Base-by-base conservation (phyloP, 2,113 vertebrate species). In the Apodemus speciosus region DNA sequence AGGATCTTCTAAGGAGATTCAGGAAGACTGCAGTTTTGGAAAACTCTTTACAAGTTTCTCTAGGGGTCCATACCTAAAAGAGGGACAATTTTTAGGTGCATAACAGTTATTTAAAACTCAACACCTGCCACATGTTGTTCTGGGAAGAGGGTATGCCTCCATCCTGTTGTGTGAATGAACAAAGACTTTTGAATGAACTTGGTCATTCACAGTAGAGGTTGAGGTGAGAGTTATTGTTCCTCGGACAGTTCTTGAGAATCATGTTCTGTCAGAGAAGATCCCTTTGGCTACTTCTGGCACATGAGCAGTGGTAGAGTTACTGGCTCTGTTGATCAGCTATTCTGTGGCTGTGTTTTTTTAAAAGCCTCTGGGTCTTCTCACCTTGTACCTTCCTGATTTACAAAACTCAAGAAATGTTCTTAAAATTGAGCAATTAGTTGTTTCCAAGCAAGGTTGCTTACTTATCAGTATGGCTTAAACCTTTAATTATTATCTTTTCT, bases 401-500 rank as follows among this genome's bases (percentile, higher is more conserved):
- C 88, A 94, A 6, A 35, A 40, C 84, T 60, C 53, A 20, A 72
- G 43, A 87, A 64, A 76, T 88, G 83, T 66, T 73, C 46, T 15
- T 76, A 93, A 56, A 95, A 90, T 5, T 58, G 53, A 92, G 18
- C 32, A 77, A 72, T 20, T 85, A 32, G 72, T 86, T 88, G 9
- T 64, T 66, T 69, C 51, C 5, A 38, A 81, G 25, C 2, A 40
- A 56, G 8, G 3, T 16, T 56, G 8, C 7, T 58, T 85, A n/a
- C n/a, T 90, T 90, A 69, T 16, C n/a, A 49, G 14, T 25, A 35
- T 0, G 76, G 30, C 18, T 27, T 75, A 43, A 79, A n/a, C 93
- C 62, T 73, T 3, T 68, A 66, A 64, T 60, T 85, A 51, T 51
- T 35, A 23, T 68, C 51, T 90, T 7, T n/a, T 81, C 30, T 40